phyloP scores from a whole-genome alignment of 2,113 vertebrate genomes.

The Tetrao urogallus region DNA sequence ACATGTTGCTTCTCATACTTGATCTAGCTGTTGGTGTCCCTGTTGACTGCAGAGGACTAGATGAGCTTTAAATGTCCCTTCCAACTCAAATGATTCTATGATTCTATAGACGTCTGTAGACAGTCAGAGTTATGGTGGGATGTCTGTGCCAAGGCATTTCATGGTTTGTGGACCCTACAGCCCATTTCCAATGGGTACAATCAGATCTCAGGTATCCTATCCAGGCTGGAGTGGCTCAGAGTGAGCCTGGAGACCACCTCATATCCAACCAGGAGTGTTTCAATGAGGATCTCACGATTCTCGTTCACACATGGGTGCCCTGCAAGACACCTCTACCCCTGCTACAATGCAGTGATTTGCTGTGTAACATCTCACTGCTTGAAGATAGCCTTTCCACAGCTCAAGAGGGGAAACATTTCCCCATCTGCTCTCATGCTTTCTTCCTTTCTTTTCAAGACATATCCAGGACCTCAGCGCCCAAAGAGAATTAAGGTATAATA shows the following conservation, averaged over 20 bases:
- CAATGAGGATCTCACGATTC: neutral
- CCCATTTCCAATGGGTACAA: neutral
- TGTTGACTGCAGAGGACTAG: too few species aligned
- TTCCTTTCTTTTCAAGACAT: neutral
- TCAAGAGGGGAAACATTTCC: neutral
- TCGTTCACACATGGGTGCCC: neutral
- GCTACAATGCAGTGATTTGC: neutral
- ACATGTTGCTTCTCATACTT: neutral
- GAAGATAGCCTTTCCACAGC: neutral
- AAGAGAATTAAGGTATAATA: conserved; percentile 30
- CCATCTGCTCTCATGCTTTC: neutral
- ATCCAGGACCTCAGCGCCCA: neutral
- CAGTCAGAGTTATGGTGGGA: neutral
- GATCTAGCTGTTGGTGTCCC: too few species aligned
- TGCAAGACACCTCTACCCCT: neutral
- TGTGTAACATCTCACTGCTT: neutral
- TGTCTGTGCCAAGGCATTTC: neutral
- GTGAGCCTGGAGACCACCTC: neutral
- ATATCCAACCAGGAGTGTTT: neutral
- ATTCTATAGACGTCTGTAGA: neutral
- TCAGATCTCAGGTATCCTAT: neutral
- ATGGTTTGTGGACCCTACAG: neutral
- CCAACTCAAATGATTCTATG: too few species aligned
- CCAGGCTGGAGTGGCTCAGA: neutral
- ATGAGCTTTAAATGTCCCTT: too few species aligned